Conservation (phyloP, 2,797 vertebrate species). For the Amazona finschi region DNA sequence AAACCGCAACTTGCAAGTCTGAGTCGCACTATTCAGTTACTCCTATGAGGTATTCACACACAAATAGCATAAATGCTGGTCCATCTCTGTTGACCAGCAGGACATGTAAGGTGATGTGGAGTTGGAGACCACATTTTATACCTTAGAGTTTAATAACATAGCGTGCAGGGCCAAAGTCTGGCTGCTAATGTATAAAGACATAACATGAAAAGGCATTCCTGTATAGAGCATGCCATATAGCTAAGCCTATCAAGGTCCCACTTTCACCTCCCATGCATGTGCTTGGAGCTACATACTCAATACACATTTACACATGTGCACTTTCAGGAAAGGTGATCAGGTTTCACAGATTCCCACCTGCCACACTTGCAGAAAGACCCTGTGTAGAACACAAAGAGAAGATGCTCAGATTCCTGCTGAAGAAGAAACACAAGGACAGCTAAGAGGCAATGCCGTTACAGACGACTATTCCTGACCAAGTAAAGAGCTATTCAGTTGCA, state of each 20-base stretch:
- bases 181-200: background rate
- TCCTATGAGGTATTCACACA: background rate
- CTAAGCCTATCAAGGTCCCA: background rate
- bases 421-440: background rate
- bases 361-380: background rate
- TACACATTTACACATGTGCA: rapidly evolving
- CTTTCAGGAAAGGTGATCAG: background rate
- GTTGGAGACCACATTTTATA: background rate
- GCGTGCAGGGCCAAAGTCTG: background rate
- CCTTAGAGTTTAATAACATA: background rate
- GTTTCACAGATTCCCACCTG: background rate
- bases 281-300: background rate
- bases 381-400: background rate
- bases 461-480: too few species aligned
- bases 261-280: background rate
- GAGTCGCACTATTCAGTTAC: background rate
- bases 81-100: background rate
- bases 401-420: background rate
- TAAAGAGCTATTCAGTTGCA: background rate
- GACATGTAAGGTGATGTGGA: background rate
- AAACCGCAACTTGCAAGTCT: background rate
- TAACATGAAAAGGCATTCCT: background rate
- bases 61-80: background rate
- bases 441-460: rapidly evolving
- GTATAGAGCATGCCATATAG: background rate